Evolutionary conservation across 2,113 vertebrate genomes (phyloP).

Genomic region (Baryphthengus martii): DNA sequence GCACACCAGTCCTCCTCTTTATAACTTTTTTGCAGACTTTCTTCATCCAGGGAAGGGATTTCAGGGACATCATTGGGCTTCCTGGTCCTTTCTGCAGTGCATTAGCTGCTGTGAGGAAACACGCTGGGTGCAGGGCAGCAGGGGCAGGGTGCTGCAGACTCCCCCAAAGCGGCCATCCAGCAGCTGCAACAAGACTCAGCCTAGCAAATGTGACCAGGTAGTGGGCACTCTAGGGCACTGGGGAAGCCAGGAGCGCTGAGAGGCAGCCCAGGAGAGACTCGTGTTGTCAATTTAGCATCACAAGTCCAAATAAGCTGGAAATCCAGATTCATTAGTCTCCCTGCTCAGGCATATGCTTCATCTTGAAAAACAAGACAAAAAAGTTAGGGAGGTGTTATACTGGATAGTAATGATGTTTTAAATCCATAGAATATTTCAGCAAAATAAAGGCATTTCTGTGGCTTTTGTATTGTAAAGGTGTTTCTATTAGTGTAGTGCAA

Average conservation of each 20-base stretch:
- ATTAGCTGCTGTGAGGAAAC: neutral
- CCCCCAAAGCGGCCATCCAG: neutral
- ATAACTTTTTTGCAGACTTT: neutral
- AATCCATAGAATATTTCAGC: neutral
- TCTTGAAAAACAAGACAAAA: neutral
- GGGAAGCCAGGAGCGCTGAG: neutral
- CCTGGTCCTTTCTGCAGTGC: rapidly evolving
- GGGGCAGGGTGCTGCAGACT: neutral
- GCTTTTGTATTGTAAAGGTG: neutral
- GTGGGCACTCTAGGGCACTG: rapidly evolving
- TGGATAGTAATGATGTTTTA: neutral
- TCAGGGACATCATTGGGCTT: neutral
- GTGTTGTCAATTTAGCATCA: rapidly evolving
- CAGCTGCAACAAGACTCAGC: neutral
- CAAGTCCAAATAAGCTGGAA: neutral
- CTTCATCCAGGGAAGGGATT: neutral
- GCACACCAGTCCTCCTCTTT: neutral
- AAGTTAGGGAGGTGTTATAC: neutral
- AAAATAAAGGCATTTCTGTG: neutral
- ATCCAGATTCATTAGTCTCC: neutral
- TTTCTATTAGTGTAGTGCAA: neutral
- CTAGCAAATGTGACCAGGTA: neutral
- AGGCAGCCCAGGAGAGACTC: neutral
- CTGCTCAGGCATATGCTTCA: neutral
- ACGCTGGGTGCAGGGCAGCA: neutral